phyloP scores from a whole-genome alignment of 2,113 vertebrate genomes.

The Tragelaphus scriptus region DNA sequence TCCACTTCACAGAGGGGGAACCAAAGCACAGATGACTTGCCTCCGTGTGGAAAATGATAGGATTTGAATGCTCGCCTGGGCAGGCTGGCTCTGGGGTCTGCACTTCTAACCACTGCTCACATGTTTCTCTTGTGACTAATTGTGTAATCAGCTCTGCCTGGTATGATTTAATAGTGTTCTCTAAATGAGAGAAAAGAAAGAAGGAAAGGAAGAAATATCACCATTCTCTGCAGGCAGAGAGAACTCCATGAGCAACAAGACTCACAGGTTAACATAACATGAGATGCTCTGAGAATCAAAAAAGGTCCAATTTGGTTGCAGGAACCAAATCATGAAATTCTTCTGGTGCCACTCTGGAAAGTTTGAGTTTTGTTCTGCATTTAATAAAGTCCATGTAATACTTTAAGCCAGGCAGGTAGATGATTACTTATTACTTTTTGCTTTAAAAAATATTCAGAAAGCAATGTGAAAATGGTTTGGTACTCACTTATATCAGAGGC shows the following conservation, averaged over 20 bases:
- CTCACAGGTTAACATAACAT: background rate
- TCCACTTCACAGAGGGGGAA: background rate
- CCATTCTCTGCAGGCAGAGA: background rate
- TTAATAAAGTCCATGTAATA: background rate
- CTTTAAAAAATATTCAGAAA: background rate
- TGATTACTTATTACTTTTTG: background rate
- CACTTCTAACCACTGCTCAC: background rate
- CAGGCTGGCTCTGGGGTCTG: background rate
- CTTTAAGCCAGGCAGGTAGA: background rate
- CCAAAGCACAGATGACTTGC: background rate
- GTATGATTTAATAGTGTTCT: background rate
- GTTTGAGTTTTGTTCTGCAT: background rate
- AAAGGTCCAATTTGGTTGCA: background rate
- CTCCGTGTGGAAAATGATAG: background rate
- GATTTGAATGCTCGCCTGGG: background rate
- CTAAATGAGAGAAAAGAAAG: background rate
- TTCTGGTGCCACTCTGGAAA: background rate
- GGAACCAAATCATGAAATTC: background rate
- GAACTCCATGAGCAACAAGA: background rate
- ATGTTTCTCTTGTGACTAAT: background rate
- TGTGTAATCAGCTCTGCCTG: background rate
- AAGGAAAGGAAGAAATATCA: too few species aligned
- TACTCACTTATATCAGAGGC: background rate
- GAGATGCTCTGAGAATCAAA: background rate
- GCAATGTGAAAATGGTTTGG: background rate